Evolutionary conservation across 2,888 invertebrate species (phyloP).

Genomic region (Priocnemis perturbator): DNA sequence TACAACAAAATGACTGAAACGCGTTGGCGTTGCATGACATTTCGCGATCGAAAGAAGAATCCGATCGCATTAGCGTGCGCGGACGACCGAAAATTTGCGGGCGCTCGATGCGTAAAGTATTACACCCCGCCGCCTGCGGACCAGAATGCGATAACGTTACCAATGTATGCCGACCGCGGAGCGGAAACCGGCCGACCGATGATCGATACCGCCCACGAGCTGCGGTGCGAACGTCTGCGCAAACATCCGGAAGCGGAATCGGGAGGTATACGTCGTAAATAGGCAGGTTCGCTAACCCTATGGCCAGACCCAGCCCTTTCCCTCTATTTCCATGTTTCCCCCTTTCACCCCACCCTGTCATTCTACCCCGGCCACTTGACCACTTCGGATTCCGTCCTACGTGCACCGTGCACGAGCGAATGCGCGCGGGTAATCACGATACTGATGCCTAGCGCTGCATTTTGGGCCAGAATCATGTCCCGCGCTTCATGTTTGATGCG

Average conservation of each 20-base stretch:
- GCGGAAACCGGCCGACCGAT: slow-evolving; percentile 29
- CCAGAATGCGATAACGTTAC: slow-evolving; percentile 37
- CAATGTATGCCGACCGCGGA: background rate
- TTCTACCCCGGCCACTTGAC: too few relatives aligned
- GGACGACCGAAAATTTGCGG: background rate
- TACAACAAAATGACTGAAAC: too few relatives aligned
- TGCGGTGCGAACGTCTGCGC: background rate
- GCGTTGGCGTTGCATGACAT: too few relatives aligned
- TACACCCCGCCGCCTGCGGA: slow-evolving; percentile 13
- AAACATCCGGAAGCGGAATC: slow-evolving; percentile 34
- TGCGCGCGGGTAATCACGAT: too few relatives aligned
- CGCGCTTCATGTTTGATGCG: too few relatives aligned
- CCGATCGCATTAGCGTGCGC: too few relatives aligned
- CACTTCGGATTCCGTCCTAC: too few relatives aligned
- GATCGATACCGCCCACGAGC: slow-evolving; percentile 17
- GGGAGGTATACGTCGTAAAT: slow-evolving; percentile 18
- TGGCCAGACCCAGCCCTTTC: background rate
- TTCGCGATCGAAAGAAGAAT: background rate
- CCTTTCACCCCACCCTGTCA: too few relatives aligned
- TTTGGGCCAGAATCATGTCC: too few relatives aligned
- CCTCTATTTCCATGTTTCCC: too few relatives aligned
- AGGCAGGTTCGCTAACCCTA: slow-evolving; percentile 6
- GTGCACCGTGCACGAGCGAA: too few relatives aligned
- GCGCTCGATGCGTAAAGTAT: slow-evolving; percentile 36
- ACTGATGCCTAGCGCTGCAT: too few relatives aligned